Base-by-base conservation (phyloP, 1,140 invertebrate species). In the Camponotus pennsylvanicus region DNA sequence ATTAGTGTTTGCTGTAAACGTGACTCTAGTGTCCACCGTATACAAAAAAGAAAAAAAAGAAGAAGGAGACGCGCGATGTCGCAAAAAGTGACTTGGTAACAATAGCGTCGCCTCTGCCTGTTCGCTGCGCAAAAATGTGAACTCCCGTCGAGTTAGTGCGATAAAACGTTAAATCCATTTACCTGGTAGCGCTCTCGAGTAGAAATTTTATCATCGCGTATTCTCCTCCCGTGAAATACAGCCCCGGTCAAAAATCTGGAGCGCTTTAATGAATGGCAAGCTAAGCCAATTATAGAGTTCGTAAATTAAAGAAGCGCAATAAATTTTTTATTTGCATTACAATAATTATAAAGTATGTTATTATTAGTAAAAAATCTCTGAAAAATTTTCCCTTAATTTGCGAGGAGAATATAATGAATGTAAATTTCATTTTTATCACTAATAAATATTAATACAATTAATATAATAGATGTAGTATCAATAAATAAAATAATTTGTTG, bases 1-100 rank as follows among this genome's bases (percentile, higher is more conserved):
- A 83, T 83, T 83, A 83, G 69, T 59, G 69, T 37, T 61, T 32
- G 40, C 32, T 83, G 79, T 83, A 83, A 83, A 73, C 69, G 79
- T 49, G 79, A 63, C 18, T 83, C 34, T 21, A 45, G 13, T 52
- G 1, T 73, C 37, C 37, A 34, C 55, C 18, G n/a, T 71, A 61
- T 73, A 69, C 52, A 34, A 71, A 40, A 45, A 52, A 61, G 6
- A 40, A 40, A 40, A 40, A 40, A 40, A 40, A 40, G 6, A 37
- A 6, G 37, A 34, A 71, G 27, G 42, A 52, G 49, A 13, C 27
- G 6, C 9, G 42, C 42, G 8, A 45, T 45, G 8, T 49, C 27
- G n/a, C 55, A 75, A 83, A 34, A 49, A 83, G n/a, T 27, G 37
- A 52, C 5, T 27, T 57, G 11, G 76, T 78, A 78, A 69, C 45